Evolutionary conservation across 2,113 vertebrate species (phyloP).

Genomic region (Phrynocephalus versicolor): DNA sequence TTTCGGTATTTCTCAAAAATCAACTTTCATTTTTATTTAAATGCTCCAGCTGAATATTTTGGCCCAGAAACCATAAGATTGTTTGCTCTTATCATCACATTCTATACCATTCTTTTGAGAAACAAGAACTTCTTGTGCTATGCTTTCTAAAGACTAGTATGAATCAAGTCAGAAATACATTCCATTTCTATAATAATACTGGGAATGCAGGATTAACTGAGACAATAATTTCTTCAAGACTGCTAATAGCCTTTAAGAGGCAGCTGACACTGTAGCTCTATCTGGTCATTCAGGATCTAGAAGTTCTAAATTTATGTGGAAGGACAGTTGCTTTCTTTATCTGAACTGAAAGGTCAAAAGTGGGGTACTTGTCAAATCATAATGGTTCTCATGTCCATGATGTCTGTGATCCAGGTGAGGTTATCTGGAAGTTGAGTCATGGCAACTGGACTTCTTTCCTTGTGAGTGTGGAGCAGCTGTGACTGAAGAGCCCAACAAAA

Average conservation of each 20-base stretch:
- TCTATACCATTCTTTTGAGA: background rate
- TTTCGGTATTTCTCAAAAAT: background rate
- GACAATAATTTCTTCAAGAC: background rate
- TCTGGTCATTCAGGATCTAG: too few relatives aligned
- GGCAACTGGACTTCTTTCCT: too few relatives aligned
- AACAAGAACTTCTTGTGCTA: background rate
- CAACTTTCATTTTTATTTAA: background rate
- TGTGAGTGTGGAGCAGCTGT: too few relatives aligned
- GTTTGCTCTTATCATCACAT: background rate
- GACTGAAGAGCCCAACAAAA: too few relatives aligned
- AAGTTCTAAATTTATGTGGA: too few relatives aligned
- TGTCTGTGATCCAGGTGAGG: too few relatives aligned
- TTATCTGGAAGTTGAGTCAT: too few relatives aligned
- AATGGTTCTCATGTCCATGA: too few relatives aligned
- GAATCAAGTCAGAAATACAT: background rate
- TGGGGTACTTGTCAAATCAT: too few relatives aligned
- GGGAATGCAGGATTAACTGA: background rate
- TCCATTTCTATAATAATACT: background rate
- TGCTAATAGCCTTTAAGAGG: conserved; percentile 15
- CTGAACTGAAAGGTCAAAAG: too few relatives aligned
- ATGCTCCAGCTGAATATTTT: background rate
- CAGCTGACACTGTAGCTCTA: background rate
- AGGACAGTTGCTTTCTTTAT: too few relatives aligned
- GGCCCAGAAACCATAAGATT: background rate
- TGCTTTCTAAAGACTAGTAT: conserved; percentile 1